These are phyloP conservation scores for Microtus oregoni DNA, from an alignment of 2,113 vertebrate species.

Conservation along the genomic window DNA sequence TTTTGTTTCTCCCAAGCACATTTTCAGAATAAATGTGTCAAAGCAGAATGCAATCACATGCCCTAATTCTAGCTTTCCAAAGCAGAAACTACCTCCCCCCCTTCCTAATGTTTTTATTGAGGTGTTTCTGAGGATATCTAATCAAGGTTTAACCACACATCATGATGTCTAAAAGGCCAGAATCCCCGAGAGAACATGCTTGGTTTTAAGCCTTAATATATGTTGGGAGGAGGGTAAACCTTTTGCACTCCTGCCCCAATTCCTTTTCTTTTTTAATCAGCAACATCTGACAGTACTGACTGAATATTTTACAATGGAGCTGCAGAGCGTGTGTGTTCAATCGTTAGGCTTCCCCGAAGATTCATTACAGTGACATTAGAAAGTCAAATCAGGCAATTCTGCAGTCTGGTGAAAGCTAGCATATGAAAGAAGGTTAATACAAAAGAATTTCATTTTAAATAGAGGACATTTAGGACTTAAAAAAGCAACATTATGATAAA, in stretches of 20 bases:
- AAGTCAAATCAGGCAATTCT: slow-evolving; percentile 99
- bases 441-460: slow-evolving; percentile 91
- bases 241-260: slow-evolving; percentile 20
- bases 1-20: slow-evolving; percentile 76
- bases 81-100: slow-evolving; percentile 17
- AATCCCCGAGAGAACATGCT: slow-evolving; percentile 80
- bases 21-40: slow-evolving; percentile 77
- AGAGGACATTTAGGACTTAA: slow-evolving; percentile 88
- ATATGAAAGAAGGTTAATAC: slow-evolving; percentile 89
- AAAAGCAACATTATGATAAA: slow-evolving; percentile 88
- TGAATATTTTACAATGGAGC: slow-evolving; percentile 89
- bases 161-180: slow-evolving; percentile 65
- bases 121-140: slow-evolving; percentile 76
- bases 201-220: slow-evolving; percentile 84
- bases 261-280: slow-evolving; percentile 78
- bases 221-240: not conserved
- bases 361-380: slow-evolving; percentile 98
- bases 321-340: slow-evolving; percentile 86
- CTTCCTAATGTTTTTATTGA: slow-evolving; percentile 72
- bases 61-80: slow-evolving; percentile 62
- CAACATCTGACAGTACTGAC: slow-evolving; percentile 85
- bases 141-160: slow-evolving; percentile 77
- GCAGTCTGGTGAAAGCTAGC: slow-evolving; percentile 89
- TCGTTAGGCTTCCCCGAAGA: slow-evolving; percentile 92
- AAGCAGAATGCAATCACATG: slow-evolving; percentile 71